These are phyloP conservation scores for Fragum whitleyi DNA, from an alignment of 2,888 invertebrate species.

Conservation along the genomic window DNA sequence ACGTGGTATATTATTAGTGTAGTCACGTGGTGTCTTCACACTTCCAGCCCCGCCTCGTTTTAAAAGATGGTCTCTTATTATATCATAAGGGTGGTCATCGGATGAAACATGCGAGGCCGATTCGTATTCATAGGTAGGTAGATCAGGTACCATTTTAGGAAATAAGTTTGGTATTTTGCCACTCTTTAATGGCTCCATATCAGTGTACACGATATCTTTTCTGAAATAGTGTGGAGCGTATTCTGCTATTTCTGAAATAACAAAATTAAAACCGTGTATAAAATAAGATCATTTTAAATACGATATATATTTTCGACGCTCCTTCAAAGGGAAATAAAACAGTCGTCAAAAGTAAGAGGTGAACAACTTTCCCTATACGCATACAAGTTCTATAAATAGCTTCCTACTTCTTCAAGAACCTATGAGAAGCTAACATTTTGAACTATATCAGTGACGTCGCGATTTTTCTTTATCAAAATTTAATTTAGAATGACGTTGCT, in stretches of 20 bases:
- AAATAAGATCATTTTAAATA: no score
- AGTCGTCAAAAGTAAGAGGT: no score
- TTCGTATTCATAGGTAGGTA: not conserved
- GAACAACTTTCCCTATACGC: no score
- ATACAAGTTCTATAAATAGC: no score
- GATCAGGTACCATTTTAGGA: not conserved
- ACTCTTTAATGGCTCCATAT: not conserved
- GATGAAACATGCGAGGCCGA: not conserved
- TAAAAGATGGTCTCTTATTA: not conserved
- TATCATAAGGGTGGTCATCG: not conserved
- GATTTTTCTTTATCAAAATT: no score
- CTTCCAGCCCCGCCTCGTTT: not conserved
- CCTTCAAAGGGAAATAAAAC: no score
- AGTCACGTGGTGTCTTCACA: not conserved
- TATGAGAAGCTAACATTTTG: no score
- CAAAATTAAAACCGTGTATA: not conserved
- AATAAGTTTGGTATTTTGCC: conserved; percentile 7
- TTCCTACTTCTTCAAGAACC: no score
- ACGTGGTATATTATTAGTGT: conserved; percentile 15
- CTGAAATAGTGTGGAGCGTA: not conserved
- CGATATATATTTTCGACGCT: no score
- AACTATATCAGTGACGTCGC: no score
- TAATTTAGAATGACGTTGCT: no score
- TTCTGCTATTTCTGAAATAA: conserved; percentile 11
- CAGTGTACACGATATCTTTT: not conserved